Evolutionary conservation across 2,888 invertebrate species (phyloP), one percentile per base, ranked within the genome.

Genomic region (Calephelis perditalis): DNA sequence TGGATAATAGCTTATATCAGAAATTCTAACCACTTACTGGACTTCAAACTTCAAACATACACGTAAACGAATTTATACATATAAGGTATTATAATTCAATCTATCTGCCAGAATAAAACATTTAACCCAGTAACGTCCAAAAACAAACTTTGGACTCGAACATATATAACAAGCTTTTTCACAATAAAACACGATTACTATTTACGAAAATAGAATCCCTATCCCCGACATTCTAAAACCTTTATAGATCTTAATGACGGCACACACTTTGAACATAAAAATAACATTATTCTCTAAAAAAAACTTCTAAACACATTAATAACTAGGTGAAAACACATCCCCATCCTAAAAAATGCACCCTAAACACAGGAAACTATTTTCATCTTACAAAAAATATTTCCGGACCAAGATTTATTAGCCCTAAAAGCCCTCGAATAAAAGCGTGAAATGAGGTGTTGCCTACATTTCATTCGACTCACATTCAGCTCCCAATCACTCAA

Each of bases 391-490:
- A 89, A 59, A 88, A 83, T 82, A 81, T 81, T 81, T 88, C 85
- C 87, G 82, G 76, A 71, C 68, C 65, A 79, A 86, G 89, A 90
- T 89, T 90, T 90, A 89, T 86, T 52, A 35, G 73, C 77, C 71
- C 79, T 78, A 79, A 76, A 70, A 74, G 73, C 77, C 78, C 79
- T 76, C 75, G 81, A 73, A 83, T 86, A 86, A 86, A 82, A 78
- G 88, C 88, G 88, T 85, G 86, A 88, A 89, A 90, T 88, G 88
- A 86, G 85, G 86, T 88, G 86, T 85, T 84, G 78, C 85, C 79
- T 72, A 73, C 80, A 75, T 74, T 78, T 74, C 73, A 65, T 67
- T 65, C 66, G 73, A 67, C 70, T 68, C 70, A 69, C 71, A 69
- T 73, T 69, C 80, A 78, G 78, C 74, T 80, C 81, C 83, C 85